Evolutionary conservation across 2,888 invertebrate genomes (phyloP).

Genomic region (Ectemnius cavifrons): DNA sequence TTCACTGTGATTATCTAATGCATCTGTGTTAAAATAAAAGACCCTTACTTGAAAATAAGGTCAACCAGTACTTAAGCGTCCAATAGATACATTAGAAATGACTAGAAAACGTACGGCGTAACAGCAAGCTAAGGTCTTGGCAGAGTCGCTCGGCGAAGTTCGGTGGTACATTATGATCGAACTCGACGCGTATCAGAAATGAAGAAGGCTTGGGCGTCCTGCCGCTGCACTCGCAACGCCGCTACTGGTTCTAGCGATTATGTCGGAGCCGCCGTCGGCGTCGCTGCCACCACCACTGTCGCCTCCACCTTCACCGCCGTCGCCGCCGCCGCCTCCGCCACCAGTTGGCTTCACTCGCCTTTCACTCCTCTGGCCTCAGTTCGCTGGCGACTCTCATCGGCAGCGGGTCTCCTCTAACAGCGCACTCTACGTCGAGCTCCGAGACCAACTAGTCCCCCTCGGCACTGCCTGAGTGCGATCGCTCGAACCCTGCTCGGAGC

Average conservation of each 20-base stretch:
- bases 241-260: conserved; percentile 27
- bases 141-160: too few species aligned
- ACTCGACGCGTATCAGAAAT: too few species aligned
- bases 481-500: too few species aligned
- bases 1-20: too few species aligned
- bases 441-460: neutral
- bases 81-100: too few species aligned
- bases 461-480: too few species aligned
- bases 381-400: conserved; percentile 66
- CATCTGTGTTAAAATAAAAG: too few species aligned
- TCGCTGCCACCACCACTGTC: conserved; percentile 17
- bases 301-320: conserved; percentile 37
- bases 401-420: conserved; percentile 49
- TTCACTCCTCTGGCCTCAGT: conserved; percentile 68
- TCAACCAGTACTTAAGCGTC: too few species aligned
- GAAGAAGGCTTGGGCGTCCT: neutral
- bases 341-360: conserved; percentile 52
- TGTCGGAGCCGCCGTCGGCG: conserved; percentile 13
- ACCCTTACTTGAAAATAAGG: too few species aligned
- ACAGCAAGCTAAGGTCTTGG: too few species aligned
- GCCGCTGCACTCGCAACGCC: conserved; percentile 22
- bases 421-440: neutral
- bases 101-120: too few species aligned
- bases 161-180: too few species aligned
- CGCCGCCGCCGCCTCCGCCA: conserved; percentile 17